Base-by-base conservation (phyloP, 2,888 invertebrate genomes). In the Chaetoderma sp. region DNA sequence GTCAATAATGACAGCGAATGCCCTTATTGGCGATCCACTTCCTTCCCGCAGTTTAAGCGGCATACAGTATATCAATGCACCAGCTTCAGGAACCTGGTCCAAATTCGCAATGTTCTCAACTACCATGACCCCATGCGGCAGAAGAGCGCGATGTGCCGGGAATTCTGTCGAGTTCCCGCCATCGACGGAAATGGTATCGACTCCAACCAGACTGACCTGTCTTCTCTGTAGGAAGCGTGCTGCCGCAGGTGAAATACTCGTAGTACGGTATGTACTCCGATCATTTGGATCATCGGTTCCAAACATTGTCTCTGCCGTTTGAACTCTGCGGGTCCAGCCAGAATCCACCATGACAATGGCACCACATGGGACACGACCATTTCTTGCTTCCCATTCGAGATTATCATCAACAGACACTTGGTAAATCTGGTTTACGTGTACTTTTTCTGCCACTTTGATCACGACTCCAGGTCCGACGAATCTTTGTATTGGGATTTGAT, bases 291-390 rank as follows among this genome's bases (percentile, higher is more conserved):
- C n/a, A 33, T 28, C 30, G 13, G 23, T 23, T 8, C 52, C 52
- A 30, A 52, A 52, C 8, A 52, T 52, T 4, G 16, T 16, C 27
- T 16, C 32, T 8, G 28, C 32, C 32, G 28, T 23, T 4, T 28
- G 52, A 27, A 32, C 28, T 28, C 32, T 52, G n/a, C 16, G 13
- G 4, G 13, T 16, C 52, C 52, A 52, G 13, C 52, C 52, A 28
- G 52, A 52, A 2, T 52, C 32, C 52, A 52, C 32, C 32, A 52
- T 28, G 52, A 52, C 52, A 52, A 52, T 32, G n/a, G 52, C 4
- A 18, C 52, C 52, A 16, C 4, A 18, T 4, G 52, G 52, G 32
- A 52, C 32, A 18, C 18, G 16, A 2, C 52, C 52, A 33, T 52
- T 28, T 13, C 3, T 21, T 16, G 16, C 30, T 30, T 52, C 52